Evolutionary conservation across 1,140 invertebrate species (phyloP).

Genomic region (Nasonia vitripennis): DNA sequence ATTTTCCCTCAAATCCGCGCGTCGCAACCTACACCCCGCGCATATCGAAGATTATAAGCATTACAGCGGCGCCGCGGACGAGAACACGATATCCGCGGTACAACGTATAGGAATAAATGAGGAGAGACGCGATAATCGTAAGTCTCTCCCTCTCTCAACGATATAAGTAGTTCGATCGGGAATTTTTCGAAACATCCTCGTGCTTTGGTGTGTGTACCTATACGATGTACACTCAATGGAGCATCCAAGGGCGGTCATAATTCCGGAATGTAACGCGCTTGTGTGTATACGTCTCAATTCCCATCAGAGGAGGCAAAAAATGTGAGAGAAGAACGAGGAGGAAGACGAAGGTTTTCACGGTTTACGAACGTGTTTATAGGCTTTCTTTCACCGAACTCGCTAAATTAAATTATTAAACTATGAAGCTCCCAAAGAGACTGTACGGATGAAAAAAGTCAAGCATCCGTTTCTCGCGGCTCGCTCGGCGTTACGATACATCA

Average conservation of each 20-base stretch:
- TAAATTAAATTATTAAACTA: not conserved
- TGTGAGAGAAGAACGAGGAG: not conserved
- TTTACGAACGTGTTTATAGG: not conserved
- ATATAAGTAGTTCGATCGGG: constrained; percentile 42
- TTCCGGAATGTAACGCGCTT: constrained; percentile 36
- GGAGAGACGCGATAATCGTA: constrained; percentile 47
- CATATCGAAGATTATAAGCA: constrained; percentile 38
- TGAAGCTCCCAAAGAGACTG: not conserved
- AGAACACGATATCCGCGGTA: constrained; percentile 22
- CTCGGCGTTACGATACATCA: no score
- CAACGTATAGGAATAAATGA: constrained; percentile 44
- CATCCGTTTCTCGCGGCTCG: no score
- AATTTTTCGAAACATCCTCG: constrained; percentile 8
- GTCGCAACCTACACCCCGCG: not conserved
- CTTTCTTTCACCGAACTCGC: not conserved
- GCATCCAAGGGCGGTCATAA: constrained; percentile 50
- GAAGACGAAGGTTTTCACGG: not conserved
- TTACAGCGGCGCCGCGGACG: constrained; percentile 4
- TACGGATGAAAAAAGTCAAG: no score
- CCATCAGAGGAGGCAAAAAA: constrained; percentile 40
- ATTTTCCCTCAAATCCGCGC: constrained; percentile 6
- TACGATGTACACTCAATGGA: not conserved
- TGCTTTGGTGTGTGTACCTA: no score
- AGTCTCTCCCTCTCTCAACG: constrained; percentile 25
- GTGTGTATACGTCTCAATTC: constrained; percentile 57